phyloP scores from a whole-genome alignment of 1,140 invertebrate species.

The Coptotermes formosanus region DNA sequence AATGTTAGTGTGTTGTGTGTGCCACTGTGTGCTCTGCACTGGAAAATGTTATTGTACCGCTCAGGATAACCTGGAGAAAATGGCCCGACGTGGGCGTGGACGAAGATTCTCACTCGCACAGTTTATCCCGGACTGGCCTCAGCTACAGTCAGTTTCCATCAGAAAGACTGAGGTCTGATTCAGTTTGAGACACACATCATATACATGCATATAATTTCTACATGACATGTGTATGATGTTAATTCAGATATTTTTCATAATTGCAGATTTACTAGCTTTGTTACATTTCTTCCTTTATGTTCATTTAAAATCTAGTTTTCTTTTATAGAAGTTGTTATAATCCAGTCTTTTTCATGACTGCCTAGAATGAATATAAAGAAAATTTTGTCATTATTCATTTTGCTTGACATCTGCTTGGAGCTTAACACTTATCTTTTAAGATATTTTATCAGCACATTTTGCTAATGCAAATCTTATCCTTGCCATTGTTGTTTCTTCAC shows the following conservation, averaged over 20 bases:
- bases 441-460: background rate
- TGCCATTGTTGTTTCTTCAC: background rate
- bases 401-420: background rate
- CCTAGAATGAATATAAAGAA: background rate
- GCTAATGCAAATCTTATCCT: background rate
- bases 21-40: background rate
- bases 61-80: background rate
- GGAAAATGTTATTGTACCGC: background rate
- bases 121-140: constrained; percentile 95
- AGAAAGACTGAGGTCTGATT: constrained; percentile 22
- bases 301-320: background rate
- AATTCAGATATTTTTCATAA: background rate
- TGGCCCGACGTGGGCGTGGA: constrained; percentile 28
- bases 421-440: too few species aligned
- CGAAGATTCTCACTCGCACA: constrained; percentile 89
- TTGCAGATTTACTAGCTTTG: background rate
- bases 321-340: background rate
- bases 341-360: background rate
- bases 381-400: background rate
- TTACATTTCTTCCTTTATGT: background rate
- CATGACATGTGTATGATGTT: background rate
- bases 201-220: background rate
- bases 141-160: constrained; percentile 60
- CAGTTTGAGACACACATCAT: background rate
- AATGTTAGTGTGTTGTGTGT: background rate